Evolutionary conservation across 2,888 invertebrate genomes (phyloP).

Genomic region (Hirtodrosophila alboralis): DNA sequence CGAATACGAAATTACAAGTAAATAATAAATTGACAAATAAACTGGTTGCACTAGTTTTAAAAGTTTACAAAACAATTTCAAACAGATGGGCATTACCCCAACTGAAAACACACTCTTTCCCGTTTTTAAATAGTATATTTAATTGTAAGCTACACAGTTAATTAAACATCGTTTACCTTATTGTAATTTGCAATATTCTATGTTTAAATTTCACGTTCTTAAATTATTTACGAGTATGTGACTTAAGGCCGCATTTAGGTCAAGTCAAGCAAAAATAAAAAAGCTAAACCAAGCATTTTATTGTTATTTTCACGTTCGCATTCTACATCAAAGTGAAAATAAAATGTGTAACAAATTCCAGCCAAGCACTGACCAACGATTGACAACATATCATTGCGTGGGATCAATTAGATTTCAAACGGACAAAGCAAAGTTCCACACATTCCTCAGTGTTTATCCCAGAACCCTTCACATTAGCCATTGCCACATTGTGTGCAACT

Average conservation of each 20-base stretch:
- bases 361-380: slow-evolving; percentile 57
- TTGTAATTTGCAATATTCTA: slow-evolving; percentile 1
- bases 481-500: slow-evolving; percentile 39
- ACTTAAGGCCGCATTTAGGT: slow-evolving; percentile 21
- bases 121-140: too few relatives aligned
- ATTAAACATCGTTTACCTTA: neutral
- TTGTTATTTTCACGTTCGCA: slow-evolving; percentile 39
- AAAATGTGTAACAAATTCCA: slow-evolving; percentile 51
- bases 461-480: slow-evolving; percentile 38
- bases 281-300: slow-evolving; percentile 24
- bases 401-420: slow-evolving; percentile 68
- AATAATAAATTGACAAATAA: too few relatives aligned
- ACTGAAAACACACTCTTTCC: too few relatives aligned
- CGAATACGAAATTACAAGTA: too few relatives aligned
- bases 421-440: slow-evolving; percentile 55
- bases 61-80: too few relatives aligned
- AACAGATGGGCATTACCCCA: too few relatives aligned
- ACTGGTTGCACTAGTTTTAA: too few relatives aligned
- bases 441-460: slow-evolving; percentile 65
- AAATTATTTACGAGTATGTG: slow-evolving; percentile 26
- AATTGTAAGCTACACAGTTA: neutral
- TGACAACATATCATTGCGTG: slow-evolving; percentile 56
- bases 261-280: slow-evolving; percentile 7
- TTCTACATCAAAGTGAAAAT: slow-evolving; percentile 61
- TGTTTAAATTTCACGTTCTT: neutral